Evolutionary conservation across 1,140 invertebrate species (phyloP).

Genomic region (Heliconius himera): DNA sequence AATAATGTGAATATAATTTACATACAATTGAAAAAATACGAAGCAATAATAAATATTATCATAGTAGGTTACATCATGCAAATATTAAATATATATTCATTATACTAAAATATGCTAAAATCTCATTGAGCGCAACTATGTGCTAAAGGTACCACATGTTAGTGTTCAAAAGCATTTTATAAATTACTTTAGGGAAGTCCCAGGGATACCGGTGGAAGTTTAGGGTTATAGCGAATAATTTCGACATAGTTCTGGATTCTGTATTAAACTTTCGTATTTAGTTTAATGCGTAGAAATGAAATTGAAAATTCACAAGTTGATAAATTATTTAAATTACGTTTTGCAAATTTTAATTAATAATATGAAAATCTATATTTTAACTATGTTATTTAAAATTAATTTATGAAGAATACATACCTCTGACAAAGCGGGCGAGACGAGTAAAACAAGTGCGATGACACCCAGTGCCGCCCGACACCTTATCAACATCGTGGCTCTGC

Average conservation of each 20-base stretch:
- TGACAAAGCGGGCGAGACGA: constrained; percentile 51
- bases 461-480: constrained; percentile 74
- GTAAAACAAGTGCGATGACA: constrained; percentile 67
- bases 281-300: neutral
- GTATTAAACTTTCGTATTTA: constrained; percentile 9
- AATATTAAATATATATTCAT: neutral
- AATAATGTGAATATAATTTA: neutral
- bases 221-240: constrained; percentile 7
- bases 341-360: neutral
- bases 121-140: constrained; percentile 8
- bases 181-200: constrained; percentile 20
- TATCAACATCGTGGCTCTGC: constrained; percentile 78
- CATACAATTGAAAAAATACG: neutral
- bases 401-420: constrained; percentile 54
- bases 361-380: neutral
- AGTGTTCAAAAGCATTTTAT: constrained; percentile 24
- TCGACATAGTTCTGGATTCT: constrained; percentile 10
- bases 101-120: neutral
- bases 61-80: neutral
- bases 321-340: neutral
- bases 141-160: constrained; percentile 5
- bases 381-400: too few relatives aligned
- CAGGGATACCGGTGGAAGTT: constrained; percentile 14
- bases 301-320: neutral
- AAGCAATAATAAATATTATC: neutral